Evolutionary conservation across 2,888 invertebrate species (phyloP), one percentile per base, ranked within the genome.

Genomic region (Thera obeliscata): DNA sequence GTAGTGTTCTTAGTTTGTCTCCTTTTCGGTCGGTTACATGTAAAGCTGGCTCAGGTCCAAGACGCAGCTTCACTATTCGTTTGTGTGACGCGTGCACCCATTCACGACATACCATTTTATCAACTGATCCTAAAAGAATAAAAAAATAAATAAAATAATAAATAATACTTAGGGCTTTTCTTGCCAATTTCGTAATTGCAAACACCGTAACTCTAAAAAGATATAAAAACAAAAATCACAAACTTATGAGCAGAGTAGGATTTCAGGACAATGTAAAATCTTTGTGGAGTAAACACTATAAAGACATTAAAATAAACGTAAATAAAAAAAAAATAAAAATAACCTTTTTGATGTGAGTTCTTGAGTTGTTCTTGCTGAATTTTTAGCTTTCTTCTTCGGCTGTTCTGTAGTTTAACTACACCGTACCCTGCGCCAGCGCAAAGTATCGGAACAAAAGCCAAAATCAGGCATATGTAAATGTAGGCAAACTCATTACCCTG

Each of bases 401-500:
- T 96, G 82, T 98, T 98, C 87, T 98, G 98, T 41, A 98, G 91
- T 83, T 98, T 98, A 0, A 99, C 98, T 0, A 98, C 97, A 56
- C 98, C 97, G 83, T 98, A 98, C 0, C 97, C 99, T 4, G 98
- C 98, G 56, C 97, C 98, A 0, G 98, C 98, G 82, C 98, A 98
- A 1, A 98, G 92, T 64, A 99, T 96, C 5, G 99, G 99, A 9
- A 99, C 97, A 79, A 99, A 97, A 1, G 96, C 97, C 54, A 99
- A 94, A 75, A 98, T 97, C 9, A 99, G 95, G 84, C 99, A 99
- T 0, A 97, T 97, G 89, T 98, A 98, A 81, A 99, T 99, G 93
- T 98, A 99, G n/a, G 98, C 97, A 67, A 99, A 94, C 87, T 99
- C 99, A 80, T 98, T 99, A 35, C 99, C 99, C 95, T 98, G 93